A percentile compares a stretch with the other conserved stretches of the same genome.
phyloP scores from a whole-genome alignment of 2,888 invertebrate species.

The Hyppa rectilinea region DNA sequence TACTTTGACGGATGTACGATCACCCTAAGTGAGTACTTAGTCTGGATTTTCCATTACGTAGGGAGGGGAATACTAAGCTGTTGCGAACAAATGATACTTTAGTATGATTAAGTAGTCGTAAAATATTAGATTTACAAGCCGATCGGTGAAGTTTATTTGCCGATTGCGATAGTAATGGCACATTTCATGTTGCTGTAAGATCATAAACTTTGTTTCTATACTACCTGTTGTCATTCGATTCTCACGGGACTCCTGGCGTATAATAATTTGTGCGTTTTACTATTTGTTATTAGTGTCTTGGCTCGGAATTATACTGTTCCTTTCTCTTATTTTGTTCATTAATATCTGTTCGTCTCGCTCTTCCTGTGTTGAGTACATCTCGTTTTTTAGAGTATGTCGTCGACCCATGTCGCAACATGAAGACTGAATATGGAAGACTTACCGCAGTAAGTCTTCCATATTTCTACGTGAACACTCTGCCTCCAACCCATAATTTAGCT shows the following conservation, averaged over 20 bases:
- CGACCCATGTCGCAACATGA: no score
- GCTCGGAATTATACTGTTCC: neutral
- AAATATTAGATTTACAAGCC: slow-evolving; percentile 47
- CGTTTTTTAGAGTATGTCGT: neutral
- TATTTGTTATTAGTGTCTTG: neutral
- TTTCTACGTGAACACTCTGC: neutral
- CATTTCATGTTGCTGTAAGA: slow-evolving; percentile 34
- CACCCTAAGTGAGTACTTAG: slow-evolving; percentile 19
- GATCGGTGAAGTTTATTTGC: slow-evolving; percentile 30
- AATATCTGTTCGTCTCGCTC: no score
- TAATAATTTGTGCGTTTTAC: slow-evolving; percentile 21
- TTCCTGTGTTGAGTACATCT: neutral
- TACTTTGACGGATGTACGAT: slow-evolving; percentile 38
- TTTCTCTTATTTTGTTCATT: slow-evolving; percentile 5
- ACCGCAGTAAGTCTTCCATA: neutral
- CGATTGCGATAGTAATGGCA: slow-evolving; percentile 29
- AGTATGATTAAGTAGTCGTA: slow-evolving; percentile 33
- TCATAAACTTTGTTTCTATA: slow-evolving; percentile 28
- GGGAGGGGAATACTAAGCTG: slow-evolving; percentile 41
- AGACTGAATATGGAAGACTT: no score
- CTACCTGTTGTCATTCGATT: slow-evolving; percentile 30
- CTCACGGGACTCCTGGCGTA: neutral
- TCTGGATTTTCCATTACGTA: slow-evolving; percentile 33
- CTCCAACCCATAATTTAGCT: neutral
- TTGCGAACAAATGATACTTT: slow-evolving; percentile 36